Percentiles rank a stretch among this genome's conserved stretches.
phyloP scores from a whole-genome alignment of 2,797 vertebrate species.

The Hafferia zeledoni region DNA sequence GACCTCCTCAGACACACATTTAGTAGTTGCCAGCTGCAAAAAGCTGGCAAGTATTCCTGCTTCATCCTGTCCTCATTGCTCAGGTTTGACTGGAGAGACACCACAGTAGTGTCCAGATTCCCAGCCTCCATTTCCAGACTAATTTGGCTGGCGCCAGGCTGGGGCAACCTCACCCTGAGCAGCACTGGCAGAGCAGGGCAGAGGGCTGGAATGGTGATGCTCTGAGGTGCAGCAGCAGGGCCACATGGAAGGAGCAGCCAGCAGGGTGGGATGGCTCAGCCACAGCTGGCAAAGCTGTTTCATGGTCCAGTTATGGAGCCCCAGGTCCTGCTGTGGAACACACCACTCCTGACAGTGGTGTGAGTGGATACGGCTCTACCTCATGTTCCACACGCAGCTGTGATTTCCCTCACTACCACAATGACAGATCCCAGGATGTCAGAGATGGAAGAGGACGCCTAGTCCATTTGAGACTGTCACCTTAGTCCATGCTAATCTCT shows the following conservation, averaged over 20 bases:
- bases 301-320: not conserved
- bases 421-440: not conserved
- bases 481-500: not conserved
- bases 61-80: not conserved
- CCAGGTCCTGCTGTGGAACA: not conserved
- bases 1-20: not conserved
- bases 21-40: not conserved
- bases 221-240: not conserved
- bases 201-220: not conserved
- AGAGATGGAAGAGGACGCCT: not conserved
- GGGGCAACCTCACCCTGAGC: not conserved
- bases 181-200: not conserved
- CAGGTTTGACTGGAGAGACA: not conserved
- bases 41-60: not conserved
- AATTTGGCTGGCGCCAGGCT: not conserved
- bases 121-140: not conserved
- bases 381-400: not conserved
- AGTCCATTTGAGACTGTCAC: not conserved
- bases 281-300: not conserved
- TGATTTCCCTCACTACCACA: not conserved
- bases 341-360: not conserved
- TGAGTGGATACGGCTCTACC: not conserved
- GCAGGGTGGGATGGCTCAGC: not conserved
- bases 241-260: not conserved
- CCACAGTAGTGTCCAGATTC: not conserved